A percentile compares a stretch with the other conserved stretches of the same genome.
Conservation (phyloP, 2,797 vertebrate genomes). For the Anguilla pacifica region DNA sequence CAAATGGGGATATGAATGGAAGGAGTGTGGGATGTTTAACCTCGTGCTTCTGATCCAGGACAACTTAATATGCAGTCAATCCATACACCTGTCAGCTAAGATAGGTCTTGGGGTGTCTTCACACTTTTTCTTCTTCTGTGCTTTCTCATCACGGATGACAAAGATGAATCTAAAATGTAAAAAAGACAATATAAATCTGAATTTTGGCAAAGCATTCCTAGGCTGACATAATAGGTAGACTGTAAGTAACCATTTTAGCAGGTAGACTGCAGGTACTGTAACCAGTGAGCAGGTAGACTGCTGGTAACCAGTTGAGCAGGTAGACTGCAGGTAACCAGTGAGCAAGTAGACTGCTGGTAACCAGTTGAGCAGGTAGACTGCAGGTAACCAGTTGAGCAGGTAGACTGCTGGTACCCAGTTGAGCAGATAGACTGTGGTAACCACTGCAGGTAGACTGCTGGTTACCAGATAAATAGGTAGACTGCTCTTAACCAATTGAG, state of each 20-base stretch:
- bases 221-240: not conserved
- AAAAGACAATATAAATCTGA: not conserved
- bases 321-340: too few relatives aligned
- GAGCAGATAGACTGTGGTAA: too few relatives aligned
- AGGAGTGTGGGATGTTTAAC: not conserved
- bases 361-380: not conserved
- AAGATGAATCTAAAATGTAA: not conserved
- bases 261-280: too few relatives aligned
- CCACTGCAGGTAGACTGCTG: too few relatives aligned
- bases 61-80: not conserved
- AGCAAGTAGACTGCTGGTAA: not conserved
- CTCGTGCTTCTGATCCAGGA: not conserved
- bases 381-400: not conserved
- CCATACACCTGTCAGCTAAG: not conserved
- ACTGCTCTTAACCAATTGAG: not conserved
- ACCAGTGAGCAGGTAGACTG: not conserved
- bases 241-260: not conserved
- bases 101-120: not conserved
- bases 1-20: constrained; percentile 2
- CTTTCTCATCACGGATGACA: not conserved
- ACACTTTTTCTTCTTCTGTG: not conserved
- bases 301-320: too few relatives aligned
- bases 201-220: not conserved
- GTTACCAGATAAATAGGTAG: too few relatives aligned
- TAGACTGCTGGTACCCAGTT: not conserved